phyloP scores from a whole-genome alignment of 2,113 vertebrate genomes.

The Terrapene triunguis region DNA sequence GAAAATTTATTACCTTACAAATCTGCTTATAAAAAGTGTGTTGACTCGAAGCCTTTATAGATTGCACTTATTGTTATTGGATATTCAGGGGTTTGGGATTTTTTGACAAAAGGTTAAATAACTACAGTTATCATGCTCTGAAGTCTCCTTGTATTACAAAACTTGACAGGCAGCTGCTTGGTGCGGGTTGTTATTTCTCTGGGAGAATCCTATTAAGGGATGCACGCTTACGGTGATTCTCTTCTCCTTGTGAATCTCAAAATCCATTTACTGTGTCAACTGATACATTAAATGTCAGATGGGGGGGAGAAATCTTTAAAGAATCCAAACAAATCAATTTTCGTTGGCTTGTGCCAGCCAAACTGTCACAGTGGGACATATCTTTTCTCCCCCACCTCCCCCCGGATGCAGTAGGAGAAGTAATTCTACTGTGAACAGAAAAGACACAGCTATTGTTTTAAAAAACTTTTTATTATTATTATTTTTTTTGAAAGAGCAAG shows the following conservation, averaged over 20 bases:
- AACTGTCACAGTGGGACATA: background rate
- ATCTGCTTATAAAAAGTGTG: slow-evolving; percentile 64
- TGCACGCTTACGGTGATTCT: background rate
- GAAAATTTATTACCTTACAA: slow-evolving; percentile 74
- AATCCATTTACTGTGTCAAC: slow-evolving; percentile 24
- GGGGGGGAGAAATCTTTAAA: background rate
- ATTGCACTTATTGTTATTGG: slow-evolving; percentile 48
- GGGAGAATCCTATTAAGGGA: background rate
- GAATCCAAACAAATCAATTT: background rate
- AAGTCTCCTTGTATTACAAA: slow-evolving; percentile 3
- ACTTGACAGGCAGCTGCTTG: background rate
- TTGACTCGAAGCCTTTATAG: slow-evolving; percentile 69
- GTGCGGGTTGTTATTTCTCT: background rate
- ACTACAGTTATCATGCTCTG: background rate
- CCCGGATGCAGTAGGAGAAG: background rate
- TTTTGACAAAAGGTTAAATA: slow-evolving; percentile 63
- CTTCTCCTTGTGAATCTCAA: background rate
- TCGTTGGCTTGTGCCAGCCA: background rate
- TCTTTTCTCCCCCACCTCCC: background rate
- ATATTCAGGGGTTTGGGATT: background rate
- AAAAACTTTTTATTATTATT: background rate
- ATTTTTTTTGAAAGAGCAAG: background rate
- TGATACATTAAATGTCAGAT: slow-evolving; percentile 12
- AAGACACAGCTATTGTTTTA: background rate
- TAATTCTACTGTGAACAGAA: background rate